Evolutionary conservation across 2,797 vertebrate species (phyloP).

Genomic region (Chanos chanos): DNA sequence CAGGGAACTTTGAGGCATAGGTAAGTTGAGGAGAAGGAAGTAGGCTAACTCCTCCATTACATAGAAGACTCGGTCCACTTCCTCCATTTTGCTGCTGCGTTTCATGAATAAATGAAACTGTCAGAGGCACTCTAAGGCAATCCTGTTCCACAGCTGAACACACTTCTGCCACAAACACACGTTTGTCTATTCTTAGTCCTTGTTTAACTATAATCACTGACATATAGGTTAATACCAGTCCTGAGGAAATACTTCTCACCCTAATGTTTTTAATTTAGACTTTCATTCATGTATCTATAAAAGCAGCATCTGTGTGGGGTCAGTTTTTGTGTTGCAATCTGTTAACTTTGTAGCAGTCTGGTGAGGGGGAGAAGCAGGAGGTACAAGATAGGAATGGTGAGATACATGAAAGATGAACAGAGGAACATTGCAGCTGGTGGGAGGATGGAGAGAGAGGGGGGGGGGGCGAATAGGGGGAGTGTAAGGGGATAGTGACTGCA

Average conservation of each 20-base stretch:
- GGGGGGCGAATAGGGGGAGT: background rate
- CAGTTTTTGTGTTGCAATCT: no score
- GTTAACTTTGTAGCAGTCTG: no score
- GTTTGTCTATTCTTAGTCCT: no score
- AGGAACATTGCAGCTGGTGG: background rate
- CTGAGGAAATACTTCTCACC: no score
- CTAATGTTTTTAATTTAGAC: no score
- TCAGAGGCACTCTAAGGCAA: slow-evolving; percentile 9
- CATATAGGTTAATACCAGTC: no score
- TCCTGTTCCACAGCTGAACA: slow-evolving; percentile 17
- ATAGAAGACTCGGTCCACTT: slow-evolving; percentile 4
- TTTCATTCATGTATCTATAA: no score
- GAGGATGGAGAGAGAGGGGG: background rate
- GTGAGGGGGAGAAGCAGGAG: background rate
- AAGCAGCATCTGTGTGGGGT: no score
- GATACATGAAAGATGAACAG: background rate
- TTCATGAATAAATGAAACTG: slow-evolving; percentile 49
- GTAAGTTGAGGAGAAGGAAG: no score
- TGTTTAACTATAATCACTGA: no score
- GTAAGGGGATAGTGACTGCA: slow-evolving; percentile 21
- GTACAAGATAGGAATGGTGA: background rate
- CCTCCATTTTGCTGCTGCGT: slow-evolving; percentile 18
- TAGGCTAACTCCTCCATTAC: slow-evolving; percentile 5
- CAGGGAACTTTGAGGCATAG: no score
- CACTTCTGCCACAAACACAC: slow-evolving; percentile 8